Conservation (phyloP, 2,888 invertebrate species). For the Xanthia icteritia region DNA sequence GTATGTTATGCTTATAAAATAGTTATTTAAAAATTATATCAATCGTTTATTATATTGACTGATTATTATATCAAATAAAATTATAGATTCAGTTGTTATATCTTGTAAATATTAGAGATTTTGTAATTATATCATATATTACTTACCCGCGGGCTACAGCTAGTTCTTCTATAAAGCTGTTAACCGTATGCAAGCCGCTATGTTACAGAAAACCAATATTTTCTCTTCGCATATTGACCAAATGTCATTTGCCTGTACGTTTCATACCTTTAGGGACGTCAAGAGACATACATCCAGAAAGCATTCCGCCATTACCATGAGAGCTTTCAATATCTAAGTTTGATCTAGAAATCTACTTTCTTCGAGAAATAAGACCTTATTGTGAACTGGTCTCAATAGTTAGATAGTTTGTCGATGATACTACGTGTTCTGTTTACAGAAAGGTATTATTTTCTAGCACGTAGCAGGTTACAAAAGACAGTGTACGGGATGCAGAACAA, state of each 20-base stretch:
- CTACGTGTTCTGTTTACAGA: constrained; percentile 27
- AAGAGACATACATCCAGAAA: background rate
- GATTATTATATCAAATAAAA: no score
- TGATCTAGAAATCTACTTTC: constrained; percentile 18
- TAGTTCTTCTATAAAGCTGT: background rate
- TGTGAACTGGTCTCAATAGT: constrained; percentile 3
- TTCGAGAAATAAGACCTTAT: constrained; percentile 2
- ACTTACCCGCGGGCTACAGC: no score
- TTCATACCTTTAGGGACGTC: background rate
- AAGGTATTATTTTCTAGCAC: background rate
- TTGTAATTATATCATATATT: no score
- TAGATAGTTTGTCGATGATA: constrained; percentile 19
- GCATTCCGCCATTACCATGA: background rate
- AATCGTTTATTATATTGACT: no score
- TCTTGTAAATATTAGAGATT: no score
- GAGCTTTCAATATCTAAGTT: constrained; percentile 24
- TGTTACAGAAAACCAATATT: background rate
- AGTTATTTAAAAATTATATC: no score
- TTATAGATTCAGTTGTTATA: no score
- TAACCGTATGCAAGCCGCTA: background rate
- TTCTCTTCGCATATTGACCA: background rate
- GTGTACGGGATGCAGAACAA: background rate
- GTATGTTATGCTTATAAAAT: no score
- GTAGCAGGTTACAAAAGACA: background rate
- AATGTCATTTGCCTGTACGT: background rate